Evolutionary conservation across 2,888 invertebrate species (phyloP).

Genomic region (Kuschelorhynchus macadamiae): DNA sequence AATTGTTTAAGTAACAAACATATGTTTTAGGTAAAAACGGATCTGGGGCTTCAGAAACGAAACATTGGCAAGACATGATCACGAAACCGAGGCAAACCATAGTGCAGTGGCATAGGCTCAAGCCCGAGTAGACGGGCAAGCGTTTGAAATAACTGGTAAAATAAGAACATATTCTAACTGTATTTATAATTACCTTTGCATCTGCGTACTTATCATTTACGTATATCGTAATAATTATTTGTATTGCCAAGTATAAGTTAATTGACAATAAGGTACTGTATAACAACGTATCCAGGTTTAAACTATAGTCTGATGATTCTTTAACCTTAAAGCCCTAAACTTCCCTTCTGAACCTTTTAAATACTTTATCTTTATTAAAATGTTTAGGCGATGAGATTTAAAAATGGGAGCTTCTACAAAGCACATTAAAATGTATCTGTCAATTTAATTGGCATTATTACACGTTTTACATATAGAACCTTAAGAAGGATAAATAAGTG

Average conservation of each 20-base stretch:
- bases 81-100: slow-evolving; percentile 96
- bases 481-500: no score
- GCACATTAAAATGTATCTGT: no score
- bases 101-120: slow-evolving; percentile 97
- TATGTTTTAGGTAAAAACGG: slow-evolving; percentile 88
- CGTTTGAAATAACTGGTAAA: slow-evolving; percentile 19
- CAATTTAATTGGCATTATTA: no score
- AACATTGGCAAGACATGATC: slow-evolving; percentile 99
- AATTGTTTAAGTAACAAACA: not conserved
- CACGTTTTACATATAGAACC: no score
- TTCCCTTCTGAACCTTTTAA: not conserved
- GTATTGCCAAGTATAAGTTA: slow-evolving; percentile 45
- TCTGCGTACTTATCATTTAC: slow-evolving; percentile 14
- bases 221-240: slow-evolving; percentile 33
- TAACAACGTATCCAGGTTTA: slow-evolving; percentile 39
- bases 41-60: slow-evolving; percentile 95
- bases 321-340: not conserved
- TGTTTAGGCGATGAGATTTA: no score
- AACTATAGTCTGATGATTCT: slow-evolving; percentile 36
- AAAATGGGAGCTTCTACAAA: no score
- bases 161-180: slow-evolving; percentile 38
- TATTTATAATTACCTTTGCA: slow-evolving; percentile 44
- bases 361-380: no score
- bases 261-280: slow-evolving; percentile 41
- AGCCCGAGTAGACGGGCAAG: slow-evolving; percentile 81